Evolutionary conservation across 2,888 invertebrate genomes (phyloP).

Genomic region (Nephrotoma appendiculata): DNA sequence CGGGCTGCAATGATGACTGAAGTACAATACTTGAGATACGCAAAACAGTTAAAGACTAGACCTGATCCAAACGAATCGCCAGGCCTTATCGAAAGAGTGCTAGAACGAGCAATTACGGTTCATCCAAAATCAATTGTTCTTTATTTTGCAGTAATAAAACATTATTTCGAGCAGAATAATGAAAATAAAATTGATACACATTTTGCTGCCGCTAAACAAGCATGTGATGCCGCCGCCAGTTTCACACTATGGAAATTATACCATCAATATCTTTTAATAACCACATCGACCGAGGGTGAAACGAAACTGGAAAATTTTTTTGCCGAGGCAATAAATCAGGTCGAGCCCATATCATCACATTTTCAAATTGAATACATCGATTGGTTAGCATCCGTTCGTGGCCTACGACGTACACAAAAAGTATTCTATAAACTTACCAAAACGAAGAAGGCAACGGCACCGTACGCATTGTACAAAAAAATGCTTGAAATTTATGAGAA

Average conservation of each 20-base stretch:
- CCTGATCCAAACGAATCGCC: background rate
- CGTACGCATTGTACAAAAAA: background rate
- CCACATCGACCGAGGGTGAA: slow-evolving; percentile 17
- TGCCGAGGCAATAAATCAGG: slow-evolving; percentile 19
- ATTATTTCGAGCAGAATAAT: slow-evolving; percentile 30
- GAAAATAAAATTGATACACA: slow-evolving; percentile 25
- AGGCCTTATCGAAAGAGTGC: slow-evolving; percentile 8
- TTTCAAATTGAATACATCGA: slow-evolving; percentile 24
- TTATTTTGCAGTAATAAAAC: slow-evolving; percentile 37
- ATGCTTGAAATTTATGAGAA: background rate
- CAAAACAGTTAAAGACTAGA: slow-evolving; percentile 18
- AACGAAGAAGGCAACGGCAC: slow-evolving; percentile 34
- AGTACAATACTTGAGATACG: slow-evolving; percentile 36
- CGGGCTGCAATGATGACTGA: slow-evolving; percentile 33
- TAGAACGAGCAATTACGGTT: slow-evolving; percentile 33
- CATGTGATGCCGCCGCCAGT: slow-evolving; percentile 11
- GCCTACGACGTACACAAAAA: slow-evolving; percentile 43
- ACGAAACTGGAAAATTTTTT: slow-evolving; percentile 10
- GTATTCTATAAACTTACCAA: slow-evolving; percentile 44
- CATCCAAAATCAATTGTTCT: slow-evolving; percentile 33
- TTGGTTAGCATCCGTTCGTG: slow-evolving; percentile 20
- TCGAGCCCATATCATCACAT: slow-evolving; percentile 18
- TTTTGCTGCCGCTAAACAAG: background rate
- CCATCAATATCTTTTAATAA: slow-evolving; percentile 22
- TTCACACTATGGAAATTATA: slow-evolving; percentile 22